Conservation (phyloP, 2,113 vertebrate genomes). For the Leptosomus discolor region DNA sequence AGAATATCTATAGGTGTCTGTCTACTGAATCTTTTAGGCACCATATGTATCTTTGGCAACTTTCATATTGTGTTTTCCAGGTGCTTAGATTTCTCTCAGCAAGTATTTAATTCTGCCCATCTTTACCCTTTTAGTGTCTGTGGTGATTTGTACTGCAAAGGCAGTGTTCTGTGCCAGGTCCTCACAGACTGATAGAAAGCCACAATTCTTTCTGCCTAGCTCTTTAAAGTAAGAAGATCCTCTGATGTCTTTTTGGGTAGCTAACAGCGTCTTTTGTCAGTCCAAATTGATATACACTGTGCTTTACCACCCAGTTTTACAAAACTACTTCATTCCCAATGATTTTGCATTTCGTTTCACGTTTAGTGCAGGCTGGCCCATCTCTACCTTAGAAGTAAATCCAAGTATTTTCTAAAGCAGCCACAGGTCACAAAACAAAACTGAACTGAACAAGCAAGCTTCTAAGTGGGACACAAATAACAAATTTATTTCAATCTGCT, state of each 20-base stretch:
- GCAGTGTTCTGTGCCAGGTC: not conserved
- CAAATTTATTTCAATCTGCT: not conserved
- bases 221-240: not conserved
- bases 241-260: not conserved
- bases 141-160: not conserved
- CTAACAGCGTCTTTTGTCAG: not conserved
- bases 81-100: not conserved
- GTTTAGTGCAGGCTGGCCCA: not conserved
- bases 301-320: not conserved
- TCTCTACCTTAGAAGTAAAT: not conserved
- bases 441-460: not conserved
- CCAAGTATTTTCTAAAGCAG: not conserved
- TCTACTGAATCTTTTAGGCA: not conserved
- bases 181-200: constrained; percentile 7
- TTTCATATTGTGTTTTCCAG: not conserved
- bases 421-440: not conserved
- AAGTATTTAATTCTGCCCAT: constrained; percentile 15
- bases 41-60: not conserved
- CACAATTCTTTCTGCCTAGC: not conserved
- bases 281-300: not conserved
- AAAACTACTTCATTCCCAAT: not conserved
- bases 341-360: not conserved
- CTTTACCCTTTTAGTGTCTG: constrained; percentile 12
- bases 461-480: not conserved
- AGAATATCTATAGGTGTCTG: not conserved